phyloP scores from a whole-genome alignment of 2,113 vertebrate genomes.

The Poeciliopsis prolifica region DNA sequence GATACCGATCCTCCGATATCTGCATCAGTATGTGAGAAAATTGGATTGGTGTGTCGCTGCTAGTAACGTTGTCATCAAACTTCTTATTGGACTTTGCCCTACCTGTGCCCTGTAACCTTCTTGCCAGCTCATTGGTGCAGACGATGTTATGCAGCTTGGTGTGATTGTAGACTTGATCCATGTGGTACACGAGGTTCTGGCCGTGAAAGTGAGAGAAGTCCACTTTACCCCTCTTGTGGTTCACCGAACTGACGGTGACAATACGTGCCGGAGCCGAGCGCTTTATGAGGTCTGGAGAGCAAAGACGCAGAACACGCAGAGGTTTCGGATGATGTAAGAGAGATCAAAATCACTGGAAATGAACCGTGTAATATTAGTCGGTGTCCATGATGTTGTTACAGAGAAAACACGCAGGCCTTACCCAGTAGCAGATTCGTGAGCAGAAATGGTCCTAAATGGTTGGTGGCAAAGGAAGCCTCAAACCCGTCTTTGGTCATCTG shows the following conservation, averaged over 20 bases:
- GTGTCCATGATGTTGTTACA: neutral
- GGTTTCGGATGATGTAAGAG: neutral
- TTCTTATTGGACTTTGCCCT: neutral
- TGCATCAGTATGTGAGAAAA: too few relatives aligned
- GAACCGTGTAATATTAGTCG: too few relatives aligned
- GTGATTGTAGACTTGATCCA: conserved; percentile 74
- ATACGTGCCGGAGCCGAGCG: conserved; percentile 80
- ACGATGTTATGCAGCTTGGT: conserved; percentile 88
- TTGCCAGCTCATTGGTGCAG: conserved; percentile 84
- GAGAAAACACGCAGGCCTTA: conserved; percentile 55
- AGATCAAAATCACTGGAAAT: neutral
- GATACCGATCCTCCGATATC: too few relatives aligned
- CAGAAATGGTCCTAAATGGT: conserved; percentile 88
- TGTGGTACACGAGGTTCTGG: neutral
- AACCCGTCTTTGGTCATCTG: conserved; percentile 81
- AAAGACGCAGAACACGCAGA: neutral
- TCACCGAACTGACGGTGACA: conserved; percentile 82
- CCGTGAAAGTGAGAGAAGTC: conserved; percentile 80
- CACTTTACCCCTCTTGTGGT: conserved; percentile 73
- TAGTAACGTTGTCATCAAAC: neutral
- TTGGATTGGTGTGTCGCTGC: too few relatives aligned
- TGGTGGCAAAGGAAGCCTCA: conserved; percentile 84
- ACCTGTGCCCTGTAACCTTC: conserved; percentile 84
- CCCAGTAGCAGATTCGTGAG: conserved; percentile 89
- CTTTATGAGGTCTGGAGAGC: conserved; percentile 80